Evolutionary conservation across 1,140 invertebrate genomes (phyloP).

Genomic region (Coboldia fuscipes): DNA sequence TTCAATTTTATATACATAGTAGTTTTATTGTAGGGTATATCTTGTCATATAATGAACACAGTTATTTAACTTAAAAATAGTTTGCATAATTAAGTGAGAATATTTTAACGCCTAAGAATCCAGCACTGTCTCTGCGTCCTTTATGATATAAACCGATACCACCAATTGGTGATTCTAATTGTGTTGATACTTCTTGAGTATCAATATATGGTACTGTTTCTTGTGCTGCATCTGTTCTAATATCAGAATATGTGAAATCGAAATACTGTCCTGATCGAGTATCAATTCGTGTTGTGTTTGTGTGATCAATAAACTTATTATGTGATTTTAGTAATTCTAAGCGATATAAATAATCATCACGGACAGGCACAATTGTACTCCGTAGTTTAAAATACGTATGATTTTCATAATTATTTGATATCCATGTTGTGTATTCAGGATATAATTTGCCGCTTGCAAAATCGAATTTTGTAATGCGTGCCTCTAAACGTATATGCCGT

Average conservation of each 20-base stretch:
- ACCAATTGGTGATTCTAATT: conserved; percentile 20
- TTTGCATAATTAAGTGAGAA: too few species aligned
- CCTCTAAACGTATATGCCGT: neutral
- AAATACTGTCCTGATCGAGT: neutral
- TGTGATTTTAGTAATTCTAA: too few species aligned
- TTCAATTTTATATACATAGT: too few species aligned
- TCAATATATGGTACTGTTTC: neutral
- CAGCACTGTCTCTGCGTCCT: too few species aligned
- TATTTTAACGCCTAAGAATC: too few species aligned
- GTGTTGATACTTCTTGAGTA: conserved; percentile 33
- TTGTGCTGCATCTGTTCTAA: neutral
- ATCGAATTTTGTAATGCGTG: neutral
- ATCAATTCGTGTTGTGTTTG: neutral
- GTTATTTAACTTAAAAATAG: too few species aligned
- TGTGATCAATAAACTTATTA: neutral
- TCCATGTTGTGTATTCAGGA: neutral
- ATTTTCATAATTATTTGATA: neutral
- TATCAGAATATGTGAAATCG: neutral
- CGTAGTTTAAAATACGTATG: neutral
- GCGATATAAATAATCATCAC: too few species aligned
- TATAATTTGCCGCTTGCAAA: neutral
- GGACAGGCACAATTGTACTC: neutral
- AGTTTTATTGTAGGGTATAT: too few species aligned
- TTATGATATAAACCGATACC: conserved; percentile 57
- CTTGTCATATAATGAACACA: too few species aligned